Evolutionary conservation across 1,140 invertebrate genomes (phyloP), one percentile per base, ranked within the genome.

Genomic region (Bombus superbus): DNA sequence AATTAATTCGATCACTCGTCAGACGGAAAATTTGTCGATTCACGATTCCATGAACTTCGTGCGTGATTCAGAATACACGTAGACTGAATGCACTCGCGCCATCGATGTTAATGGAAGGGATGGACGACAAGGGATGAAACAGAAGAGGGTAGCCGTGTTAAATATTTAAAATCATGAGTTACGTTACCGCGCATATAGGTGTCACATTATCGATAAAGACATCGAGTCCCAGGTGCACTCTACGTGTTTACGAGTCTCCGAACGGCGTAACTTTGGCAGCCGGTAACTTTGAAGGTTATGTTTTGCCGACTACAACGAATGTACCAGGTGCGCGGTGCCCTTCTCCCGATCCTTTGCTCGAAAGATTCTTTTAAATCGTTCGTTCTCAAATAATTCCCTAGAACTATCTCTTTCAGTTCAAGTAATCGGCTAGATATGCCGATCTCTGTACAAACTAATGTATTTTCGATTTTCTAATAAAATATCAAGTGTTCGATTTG

Each of bases 231-330:
- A 92, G 92, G 91, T 92, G 92, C 91, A 86, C 92, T 88, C 89
- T 92, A 92, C 91, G 92, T 92, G 91, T 92, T 92, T 92, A 92
- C 91, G 91, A 92, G 90, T 91, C 91, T 90, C 87, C 68, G 85
- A 92, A 92, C 90, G 89, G 86, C 79, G 81, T 86, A 92, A 92
- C 89, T 92, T 92, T 72, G 81, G 83, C 81, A 83, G 77, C 77
- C 85, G 91, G 82, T 75, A 92, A 92, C 84, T 92, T 92, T 82
- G 90, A 92, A 92, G 91, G 87, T 90, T 92, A 87, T 89, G 90
- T 92, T 91, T 92, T 89, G 87, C 83, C 73, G 77, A 86, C 90
- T 92, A 92, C 86, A 83, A 57, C 62, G 86, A 88, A 89, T 86
- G 91, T 88, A 91, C 91, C 92, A 92, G 92, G 89, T 92, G 92